phyloP scores from a whole-genome alignment of 2,797 vertebrate species.

The Tokudaia muenninki region DNA sequence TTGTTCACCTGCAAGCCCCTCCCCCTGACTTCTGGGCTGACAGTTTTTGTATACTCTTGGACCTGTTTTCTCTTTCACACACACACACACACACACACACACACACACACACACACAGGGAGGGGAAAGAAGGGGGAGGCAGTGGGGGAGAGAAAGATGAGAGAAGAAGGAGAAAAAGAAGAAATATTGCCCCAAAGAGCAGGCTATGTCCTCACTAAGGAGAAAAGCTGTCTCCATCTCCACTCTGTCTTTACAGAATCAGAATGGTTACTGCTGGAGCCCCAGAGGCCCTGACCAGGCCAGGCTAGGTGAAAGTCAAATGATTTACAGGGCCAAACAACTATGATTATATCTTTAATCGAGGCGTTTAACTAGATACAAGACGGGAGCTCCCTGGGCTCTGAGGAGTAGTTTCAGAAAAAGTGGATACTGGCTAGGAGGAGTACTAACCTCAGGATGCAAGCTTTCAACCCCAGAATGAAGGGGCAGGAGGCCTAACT shows the following conservation, averaged over 20 bases:
- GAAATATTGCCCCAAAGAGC: constrained; percentile 17
- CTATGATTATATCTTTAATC: constrained; percentile 64
- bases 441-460: not conserved
- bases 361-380: constrained; percentile 70
- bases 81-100: no score
- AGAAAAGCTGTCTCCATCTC: constrained; percentile 14
- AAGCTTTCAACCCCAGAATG: not conserved
- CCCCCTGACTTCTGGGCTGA: constrained; percentile 63
- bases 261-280: constrained; percentile 7
- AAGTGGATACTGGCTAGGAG: constrained; percentile 60
- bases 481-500: not conserved
- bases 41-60: constrained; percentile 55
- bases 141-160: not conserved
- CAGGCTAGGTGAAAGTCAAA: constrained; percentile 69
- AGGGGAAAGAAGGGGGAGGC: no score
- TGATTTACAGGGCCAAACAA: constrained; percentile 70
- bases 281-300: not conserved
- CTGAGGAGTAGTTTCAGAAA: constrained; percentile 60
- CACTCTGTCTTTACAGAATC: not conserved
- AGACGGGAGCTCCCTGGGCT: constrained; percentile 34
- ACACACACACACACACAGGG: not conserved
- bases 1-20: constrained; percentile 63
- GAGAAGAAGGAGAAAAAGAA: not conserved
- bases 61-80: not conserved
- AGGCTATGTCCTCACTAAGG: not conserved